Evolutionary conservation across 64 coral and sea anemone genomes (phyloP).

Genomic region (Pocillopora verrucosa): DNA sequence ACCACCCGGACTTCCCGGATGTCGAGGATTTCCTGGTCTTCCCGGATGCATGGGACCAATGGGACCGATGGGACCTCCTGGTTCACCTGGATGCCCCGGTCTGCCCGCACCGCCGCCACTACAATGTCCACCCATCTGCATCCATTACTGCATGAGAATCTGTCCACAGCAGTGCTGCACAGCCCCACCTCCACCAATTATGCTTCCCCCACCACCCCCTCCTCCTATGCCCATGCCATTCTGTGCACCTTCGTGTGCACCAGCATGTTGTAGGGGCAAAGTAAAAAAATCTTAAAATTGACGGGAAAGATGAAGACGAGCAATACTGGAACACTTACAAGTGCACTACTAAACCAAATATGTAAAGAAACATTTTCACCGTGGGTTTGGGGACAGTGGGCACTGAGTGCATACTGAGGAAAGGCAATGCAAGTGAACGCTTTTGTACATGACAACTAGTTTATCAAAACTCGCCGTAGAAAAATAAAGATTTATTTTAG

Average conservation of each 20-base stretch:
- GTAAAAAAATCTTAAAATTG: constrained; percentile 9
- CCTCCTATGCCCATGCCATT: constrained; percentile 63
- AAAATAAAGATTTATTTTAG: constrained; percentile 1
- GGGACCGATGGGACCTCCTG: constrained; percentile 63
- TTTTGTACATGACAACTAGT: neutral
- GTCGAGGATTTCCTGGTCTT: constrained; percentile 54
- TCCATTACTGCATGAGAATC: constrained; percentile 95
- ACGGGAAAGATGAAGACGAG: neutral
- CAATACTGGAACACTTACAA: neutral
- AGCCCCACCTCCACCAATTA: constrained; percentile 58
- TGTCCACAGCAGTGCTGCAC: constrained; percentile 81
- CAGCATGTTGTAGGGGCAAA: constrained; percentile 27
- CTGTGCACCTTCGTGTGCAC: constrained; percentile 61
- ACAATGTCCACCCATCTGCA: constrained; percentile 91
- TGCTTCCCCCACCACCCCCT: constrained; percentile 46
- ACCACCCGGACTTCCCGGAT: constrained; percentile 69
- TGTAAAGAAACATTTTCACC: neutral
- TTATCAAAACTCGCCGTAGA: neutral
- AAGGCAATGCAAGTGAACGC: neutral
- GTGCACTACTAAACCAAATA: neutral
- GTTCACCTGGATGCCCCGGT: constrained; percentile 76
- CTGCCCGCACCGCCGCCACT: constrained; percentile 69
- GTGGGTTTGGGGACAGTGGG: neutral
- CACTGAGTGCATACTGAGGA: neutral
- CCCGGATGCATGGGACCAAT: constrained; percentile 58